Percentiles rank a stretch among this genome's conserved stretches.
phyloP scores from a whole-genome alignment of 2,113 vertebrate genomes.

The Rhinichthys klamathensis region DNA sequence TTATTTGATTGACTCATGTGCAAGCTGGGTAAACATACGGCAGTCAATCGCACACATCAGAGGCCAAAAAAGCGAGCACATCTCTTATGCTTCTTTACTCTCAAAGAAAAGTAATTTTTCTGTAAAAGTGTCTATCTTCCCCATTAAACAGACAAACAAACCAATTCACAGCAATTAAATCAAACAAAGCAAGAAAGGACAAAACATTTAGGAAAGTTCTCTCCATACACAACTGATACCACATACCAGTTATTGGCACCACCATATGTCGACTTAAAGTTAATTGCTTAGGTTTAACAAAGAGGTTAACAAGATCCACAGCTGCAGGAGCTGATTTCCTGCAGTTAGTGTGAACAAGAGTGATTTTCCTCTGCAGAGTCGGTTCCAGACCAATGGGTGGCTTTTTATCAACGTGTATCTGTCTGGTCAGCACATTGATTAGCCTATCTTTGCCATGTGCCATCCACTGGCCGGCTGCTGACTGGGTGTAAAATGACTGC shows the following conservation, averaged over 20 bases:
- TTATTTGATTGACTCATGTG: not conserved
- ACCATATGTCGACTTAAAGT: not conserved
- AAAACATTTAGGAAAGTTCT: not conserved
- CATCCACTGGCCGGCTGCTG: conserved; percentile 9
- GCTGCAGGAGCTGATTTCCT: conserved; percentile 6
- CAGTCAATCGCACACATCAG: not conserved
- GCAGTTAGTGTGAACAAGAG: not conserved
- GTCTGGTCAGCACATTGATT: conserved; percentile 34
- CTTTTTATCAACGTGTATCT: conserved; percentile 21
- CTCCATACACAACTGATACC: not conserved
- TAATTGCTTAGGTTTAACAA: not conserved
- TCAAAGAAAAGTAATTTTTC: not conserved
- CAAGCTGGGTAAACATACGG: not conserved
- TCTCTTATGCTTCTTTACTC: not conserved
- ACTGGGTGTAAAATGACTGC: conserved; percentile 46
- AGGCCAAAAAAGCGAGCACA: not conserved
- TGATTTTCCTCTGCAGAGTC: not conserved
- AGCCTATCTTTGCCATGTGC: conserved; percentile 26
- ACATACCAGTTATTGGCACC: too few species aligned
- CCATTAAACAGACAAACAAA: not conserved
- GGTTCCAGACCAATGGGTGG: not conserved
- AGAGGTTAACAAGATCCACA: conserved; percentile 5
- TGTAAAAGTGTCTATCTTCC: not conserved
- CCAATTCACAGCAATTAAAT: not conserved
- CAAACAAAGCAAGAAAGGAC: not conserved